Base-by-base conservation (phyloP, 2,888 invertebrate species). In the Brassicogethes aeneus region DNA sequence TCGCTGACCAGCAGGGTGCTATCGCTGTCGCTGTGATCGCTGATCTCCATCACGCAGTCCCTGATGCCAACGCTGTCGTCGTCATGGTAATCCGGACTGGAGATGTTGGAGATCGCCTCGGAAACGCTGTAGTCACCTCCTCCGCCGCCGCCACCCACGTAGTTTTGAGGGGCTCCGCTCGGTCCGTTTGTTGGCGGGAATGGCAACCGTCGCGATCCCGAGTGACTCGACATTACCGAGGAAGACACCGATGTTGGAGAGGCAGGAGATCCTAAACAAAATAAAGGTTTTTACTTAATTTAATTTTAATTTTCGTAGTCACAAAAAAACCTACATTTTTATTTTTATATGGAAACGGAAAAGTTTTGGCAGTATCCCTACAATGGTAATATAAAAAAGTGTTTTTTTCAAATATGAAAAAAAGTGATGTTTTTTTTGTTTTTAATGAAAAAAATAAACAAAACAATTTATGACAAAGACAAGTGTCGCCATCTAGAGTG, bases 191-290 rank as follows among this genome's bases (percentile, higher is more conserved):
- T 73, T 69, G 58, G 70, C 60, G 59, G 45, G 39, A 49, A 52
- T 52, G 53, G 77, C 72, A 62, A 76, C 72, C 65, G 77, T 74
- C 62, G 79, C 42, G 82, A 82, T 51, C 79, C 78, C 43, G 82
- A 81, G 56, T 77, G 76, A 52, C 82, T 82, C 48, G 88, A 88
- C 86, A 88, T 85, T 55, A 86, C 84, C 47, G 88, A 88, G 66
- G 88, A 88, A 54, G 89, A 89, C 57, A 85, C 85, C 37, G 88
- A 88, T 55, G 89, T 88, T 37, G 90, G 90, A 44, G 89, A 89
- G 38, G 66, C 66, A 2, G 68, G 69, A 44, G 89, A 88, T 78
- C 85, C 83, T 23, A 23, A 5, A 5, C 23, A 23, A 23, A 23
- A 10, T 23, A 5, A 23, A 10, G 23, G 23, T 23, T 23, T 7